phyloP scores from a whole-genome alignment of 2,113 vertebrate species.

The Herpailurus yagouaroundi region DNA sequence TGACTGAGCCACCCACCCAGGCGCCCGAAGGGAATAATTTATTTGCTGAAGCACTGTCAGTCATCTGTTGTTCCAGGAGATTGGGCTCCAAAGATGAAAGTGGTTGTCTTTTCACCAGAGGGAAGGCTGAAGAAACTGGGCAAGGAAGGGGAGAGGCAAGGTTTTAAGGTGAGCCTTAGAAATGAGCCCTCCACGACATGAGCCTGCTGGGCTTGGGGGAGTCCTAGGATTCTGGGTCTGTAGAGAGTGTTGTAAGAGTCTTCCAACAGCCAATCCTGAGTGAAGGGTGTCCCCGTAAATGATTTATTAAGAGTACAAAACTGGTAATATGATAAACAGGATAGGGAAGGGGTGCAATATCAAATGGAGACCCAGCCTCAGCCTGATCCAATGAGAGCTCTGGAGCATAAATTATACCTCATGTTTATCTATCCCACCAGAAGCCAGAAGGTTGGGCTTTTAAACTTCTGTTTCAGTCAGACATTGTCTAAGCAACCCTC shows the following conservation, averaged over 20 bases:
- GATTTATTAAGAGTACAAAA: neutral
- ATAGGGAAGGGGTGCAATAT: neutral
- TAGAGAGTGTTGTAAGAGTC: neutral
- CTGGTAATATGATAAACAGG: neutral
- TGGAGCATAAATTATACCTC: neutral
- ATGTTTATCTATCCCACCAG: neutral
- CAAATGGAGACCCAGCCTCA: neutral
- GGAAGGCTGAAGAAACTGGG: neutral
- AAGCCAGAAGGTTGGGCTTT: neutral
- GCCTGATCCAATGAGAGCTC: neutral
- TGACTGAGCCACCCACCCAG: too few species aligned
- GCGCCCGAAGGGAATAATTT: neutral
- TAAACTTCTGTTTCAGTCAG: neutral
- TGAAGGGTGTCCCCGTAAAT: neutral
- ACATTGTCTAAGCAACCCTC: neutral
- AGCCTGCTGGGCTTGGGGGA: neutral
- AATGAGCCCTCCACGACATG: fast-evolving
- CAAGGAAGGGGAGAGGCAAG: too few species aligned
- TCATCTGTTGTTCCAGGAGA: neutral
- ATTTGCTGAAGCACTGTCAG: neutral
- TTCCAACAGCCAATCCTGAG: neutral
- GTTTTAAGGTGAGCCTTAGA: neutral
- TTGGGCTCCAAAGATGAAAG: neutral
- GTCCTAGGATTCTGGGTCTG: neutral
- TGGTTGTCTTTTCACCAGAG: neutral